A percentile compares a stretch with the other conserved stretches of the same genome.
These are phyloP conservation scores for Synanthedon myopaeformis DNA, from an alignment of 2,888 invertebrate species.

Conservation along the genomic window DNA sequence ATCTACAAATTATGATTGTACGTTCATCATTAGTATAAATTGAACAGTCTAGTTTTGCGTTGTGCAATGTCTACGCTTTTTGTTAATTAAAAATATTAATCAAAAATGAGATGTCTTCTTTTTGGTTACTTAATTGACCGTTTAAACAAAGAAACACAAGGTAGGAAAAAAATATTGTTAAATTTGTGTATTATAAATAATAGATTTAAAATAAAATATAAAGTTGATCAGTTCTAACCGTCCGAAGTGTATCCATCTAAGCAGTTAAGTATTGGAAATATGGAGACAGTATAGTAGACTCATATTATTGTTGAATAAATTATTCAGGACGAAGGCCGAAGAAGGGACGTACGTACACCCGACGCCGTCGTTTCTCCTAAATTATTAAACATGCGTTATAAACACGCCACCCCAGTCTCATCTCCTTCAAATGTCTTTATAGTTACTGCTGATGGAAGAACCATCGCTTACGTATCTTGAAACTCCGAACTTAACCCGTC, in stretches of 20 bases:
- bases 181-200: no score
- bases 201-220: no score
- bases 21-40: no score
- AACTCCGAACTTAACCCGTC: no score
- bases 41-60: no score
- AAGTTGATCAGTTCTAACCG: no score
- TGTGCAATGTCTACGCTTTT: no score
- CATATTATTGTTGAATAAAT: conserved; percentile 64
- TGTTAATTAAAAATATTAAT: no score
- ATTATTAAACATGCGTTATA: conserved; percentile 67
- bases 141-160: no score
- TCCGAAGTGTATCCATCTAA: not conserved
- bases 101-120: no score
- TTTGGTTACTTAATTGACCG: no score
- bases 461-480: conserved; percentile 20
- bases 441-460: conserved; percentile 37
- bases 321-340: conserved; percentile 50
- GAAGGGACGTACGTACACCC: conserved; percentile 39
- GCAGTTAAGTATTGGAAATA: conserved; percentile 32
- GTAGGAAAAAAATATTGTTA: no score
- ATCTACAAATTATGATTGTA: not conserved
- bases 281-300: conserved; percentile 33
- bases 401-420: conserved; percentile 50
- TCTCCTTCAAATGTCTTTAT: conserved; percentile 34
- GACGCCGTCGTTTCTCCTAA: conserved; percentile 39